Percentiles rank a stretch among this genome's conserved stretches.
Evolutionary conservation across 2,113 vertebrate species (phyloP).

Genomic region (Stigmatopora nigra): DNA sequence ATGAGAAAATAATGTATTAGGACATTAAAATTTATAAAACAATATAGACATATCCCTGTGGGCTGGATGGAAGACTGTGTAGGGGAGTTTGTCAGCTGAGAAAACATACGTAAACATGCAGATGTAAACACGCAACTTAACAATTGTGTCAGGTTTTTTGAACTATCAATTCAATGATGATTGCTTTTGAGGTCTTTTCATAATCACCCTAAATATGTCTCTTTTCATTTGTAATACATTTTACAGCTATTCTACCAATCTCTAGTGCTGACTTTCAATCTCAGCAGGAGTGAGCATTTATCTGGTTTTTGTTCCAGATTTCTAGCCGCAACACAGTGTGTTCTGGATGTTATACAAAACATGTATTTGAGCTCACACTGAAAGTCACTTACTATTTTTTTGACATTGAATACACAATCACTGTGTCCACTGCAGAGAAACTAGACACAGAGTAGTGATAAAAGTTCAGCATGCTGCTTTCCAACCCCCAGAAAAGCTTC

Average conservation of each 20-base stretch:
- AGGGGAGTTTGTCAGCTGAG: too few species aligned
- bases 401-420: slow-evolving; percentile 10
- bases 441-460: slow-evolving; percentile 10
- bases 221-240: background rate
- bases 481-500: slow-evolving; percentile 29
- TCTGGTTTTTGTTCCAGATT: slow-evolving; percentile 8
- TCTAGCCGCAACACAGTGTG: slow-evolving; percentile 5
- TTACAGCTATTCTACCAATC: background rate
- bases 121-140: too few species aligned
- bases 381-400: slow-evolving; percentile 20
- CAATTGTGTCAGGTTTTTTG: too few species aligned
- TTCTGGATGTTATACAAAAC: slow-evolving; percentile 4
- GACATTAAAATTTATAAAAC: too few species aligned
- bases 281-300: background rate
- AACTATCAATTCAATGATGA: too few species aligned
- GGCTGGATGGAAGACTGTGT: too few species aligned
- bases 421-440: slow-evolving; percentile 6
- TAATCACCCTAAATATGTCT: too few species aligned
- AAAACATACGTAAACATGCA: too few species aligned
- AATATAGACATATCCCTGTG: too few species aligned
- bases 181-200: too few species aligned
- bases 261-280: background rate
- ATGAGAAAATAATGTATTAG: too few species aligned
- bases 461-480: slow-evolving; percentile 27
- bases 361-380: slow-evolving; percentile 1